Conservation (phyloP, 1,140 invertebrate genomes). For the Cotesia chilonis region DNA sequence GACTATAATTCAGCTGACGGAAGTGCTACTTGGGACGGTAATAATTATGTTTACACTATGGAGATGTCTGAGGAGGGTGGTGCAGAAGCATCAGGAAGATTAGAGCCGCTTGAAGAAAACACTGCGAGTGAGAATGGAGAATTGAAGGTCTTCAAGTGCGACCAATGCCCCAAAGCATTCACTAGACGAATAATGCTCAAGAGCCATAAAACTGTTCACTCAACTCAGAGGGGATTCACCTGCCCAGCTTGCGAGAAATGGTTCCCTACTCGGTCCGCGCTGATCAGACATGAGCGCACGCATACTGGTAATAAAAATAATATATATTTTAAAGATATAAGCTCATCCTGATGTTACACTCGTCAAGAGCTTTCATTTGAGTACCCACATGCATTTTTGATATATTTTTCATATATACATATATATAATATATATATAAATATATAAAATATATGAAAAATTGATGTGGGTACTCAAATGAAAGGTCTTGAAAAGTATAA, state of each 20-base stretch:
- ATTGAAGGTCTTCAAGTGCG: slow-evolving; percentile 68
- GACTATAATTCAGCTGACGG: slow-evolving; percentile 62
- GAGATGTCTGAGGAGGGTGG: slow-evolving; percentile 53
- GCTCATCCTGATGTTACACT: too few species aligned
- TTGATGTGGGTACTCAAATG: too few species aligned
- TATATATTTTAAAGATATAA: too few species aligned
- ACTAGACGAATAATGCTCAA: slow-evolving; percentile 68
- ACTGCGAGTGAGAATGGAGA: slow-evolving; percentile 58
- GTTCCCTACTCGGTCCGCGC: slow-evolving; percentile 82
- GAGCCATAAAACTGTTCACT: slow-evolving; percentile 71
- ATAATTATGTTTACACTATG: slow-evolving; percentile 61
- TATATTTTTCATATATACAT: too few species aligned
- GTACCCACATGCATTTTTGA: too few species aligned
- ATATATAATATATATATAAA: too few species aligned
- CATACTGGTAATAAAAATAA: slow-evolving; percentile 67
- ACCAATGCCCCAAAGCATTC: slow-evolving; percentile 68
- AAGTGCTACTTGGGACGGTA: slow-evolving; percentile 54
- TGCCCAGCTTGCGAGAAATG: slow-evolving; percentile 79
- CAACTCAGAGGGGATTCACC: slow-evolving; percentile 69
- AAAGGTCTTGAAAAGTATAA: too few species aligned
- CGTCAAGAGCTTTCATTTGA: too few species aligned
- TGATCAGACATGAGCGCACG: slow-evolving; percentile 80
- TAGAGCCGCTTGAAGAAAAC: slow-evolving; percentile 49
- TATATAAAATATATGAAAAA: too few species aligned
- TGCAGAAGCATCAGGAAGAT: slow-evolving; percentile 46